These are phyloP conservation scores for Leptobrachium leishanense DNA, from an alignment of 2,113 vertebrate species.

Conservation along the genomic window DNA sequence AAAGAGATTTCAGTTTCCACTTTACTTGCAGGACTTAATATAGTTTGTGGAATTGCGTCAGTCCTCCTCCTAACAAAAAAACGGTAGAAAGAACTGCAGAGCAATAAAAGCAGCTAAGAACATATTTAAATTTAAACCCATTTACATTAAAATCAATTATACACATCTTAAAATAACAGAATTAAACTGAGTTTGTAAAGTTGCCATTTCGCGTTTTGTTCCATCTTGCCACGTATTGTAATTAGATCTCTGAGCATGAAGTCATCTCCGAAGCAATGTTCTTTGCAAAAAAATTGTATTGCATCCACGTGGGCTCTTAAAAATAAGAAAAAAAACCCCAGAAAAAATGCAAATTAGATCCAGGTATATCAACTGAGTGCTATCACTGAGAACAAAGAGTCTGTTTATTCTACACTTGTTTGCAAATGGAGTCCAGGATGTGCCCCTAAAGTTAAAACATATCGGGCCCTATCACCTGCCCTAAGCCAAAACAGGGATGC, in stretches of 20 bases:
- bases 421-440: not conserved
- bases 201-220: no score
- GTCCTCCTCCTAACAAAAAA: no score
- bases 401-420: not conserved
- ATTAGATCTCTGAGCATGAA: slow-evolving; percentile 29
- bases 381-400: not conserved
- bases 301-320: slow-evolving; percentile 52
- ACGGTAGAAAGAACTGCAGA: no score
- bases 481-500: no score
- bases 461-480: not conserved
- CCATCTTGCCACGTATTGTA: not conserved
- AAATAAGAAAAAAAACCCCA: not conserved
- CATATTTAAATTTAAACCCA: no score
- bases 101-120: no score
- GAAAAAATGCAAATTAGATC: not conserved
- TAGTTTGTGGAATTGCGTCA: no score
- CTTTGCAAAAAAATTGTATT: slow-evolving; percentile 60
- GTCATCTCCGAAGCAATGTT: slow-evolving; percentile 76
- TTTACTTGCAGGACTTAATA: no score
- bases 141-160: no score
- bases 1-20: no score
- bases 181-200: no score
- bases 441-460: not conserved
- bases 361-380: not conserved
- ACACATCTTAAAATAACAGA: no score